These are phyloP conservation scores for Hemicrepidius hirtus DNA, from an alignment of 2,888 invertebrate species.

Conservation along the genomic window DNA sequence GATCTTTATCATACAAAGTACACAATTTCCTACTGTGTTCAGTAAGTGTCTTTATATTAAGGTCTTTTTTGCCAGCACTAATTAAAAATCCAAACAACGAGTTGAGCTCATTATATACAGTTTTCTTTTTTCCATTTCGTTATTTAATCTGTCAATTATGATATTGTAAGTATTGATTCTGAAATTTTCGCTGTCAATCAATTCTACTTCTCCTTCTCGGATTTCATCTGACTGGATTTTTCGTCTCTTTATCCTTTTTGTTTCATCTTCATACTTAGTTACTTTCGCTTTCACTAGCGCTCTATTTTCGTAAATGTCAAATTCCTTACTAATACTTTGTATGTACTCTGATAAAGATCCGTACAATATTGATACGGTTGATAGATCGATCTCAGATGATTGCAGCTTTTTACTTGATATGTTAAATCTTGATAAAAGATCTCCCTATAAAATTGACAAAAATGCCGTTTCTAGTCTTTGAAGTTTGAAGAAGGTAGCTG, in stretches of 20 bases:
- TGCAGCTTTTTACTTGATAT: not conserved
- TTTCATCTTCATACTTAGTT: conserved; percentile 11
- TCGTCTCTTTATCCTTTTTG: conserved; percentile 1
- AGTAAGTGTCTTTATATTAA: too few species aligned
- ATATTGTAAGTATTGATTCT: too few species aligned
- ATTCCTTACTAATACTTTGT: not conserved
- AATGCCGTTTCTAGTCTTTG: not conserved
- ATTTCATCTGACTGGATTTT: not conserved
- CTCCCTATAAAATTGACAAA: not conserved
- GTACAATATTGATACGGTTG: not conserved
- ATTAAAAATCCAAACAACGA: too few species aligned
- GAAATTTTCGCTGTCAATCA: too few species aligned
- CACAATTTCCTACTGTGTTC: too few species aligned
- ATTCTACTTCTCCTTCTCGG: too few species aligned
- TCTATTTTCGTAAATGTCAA: conserved; percentile 10
- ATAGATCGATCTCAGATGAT: not conserved
- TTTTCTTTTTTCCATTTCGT: too few species aligned
- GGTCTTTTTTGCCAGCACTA: too few species aligned
- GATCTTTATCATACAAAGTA: too few species aligned
- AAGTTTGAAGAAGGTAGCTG: not conserved
- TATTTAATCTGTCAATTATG: too few species aligned
- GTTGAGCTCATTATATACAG: too few species aligned
- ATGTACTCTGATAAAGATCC: not conserved
- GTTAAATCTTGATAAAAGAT: not conserved
- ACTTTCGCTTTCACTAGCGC: not conserved